Percentiles rank a stretch among this genome's conserved stretches.
Conservation (phyloP, 2,888 invertebrate species). For the Lordiphosa fenestrarum region DNA sequence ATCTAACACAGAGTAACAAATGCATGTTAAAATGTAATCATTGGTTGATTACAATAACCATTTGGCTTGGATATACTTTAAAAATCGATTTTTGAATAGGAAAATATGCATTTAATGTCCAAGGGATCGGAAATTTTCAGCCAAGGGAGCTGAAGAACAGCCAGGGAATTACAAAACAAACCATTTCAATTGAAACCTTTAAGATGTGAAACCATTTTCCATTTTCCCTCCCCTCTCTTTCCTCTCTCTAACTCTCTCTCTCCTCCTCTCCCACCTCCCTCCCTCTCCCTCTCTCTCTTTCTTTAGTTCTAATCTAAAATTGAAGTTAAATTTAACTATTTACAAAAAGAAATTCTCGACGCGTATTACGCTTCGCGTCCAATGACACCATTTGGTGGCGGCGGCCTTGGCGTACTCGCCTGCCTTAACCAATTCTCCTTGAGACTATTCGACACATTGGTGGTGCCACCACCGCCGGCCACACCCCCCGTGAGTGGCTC, state of each 20-base stretch:
- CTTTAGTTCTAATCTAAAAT: slow-evolving; percentile 4
- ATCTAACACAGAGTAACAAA: no score
- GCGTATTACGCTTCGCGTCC: slow-evolving; percentile 73
- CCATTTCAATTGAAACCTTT: no score
- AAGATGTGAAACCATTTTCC: no score
- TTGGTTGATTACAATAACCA: no score
- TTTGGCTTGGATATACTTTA: no score
- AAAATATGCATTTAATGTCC: no score
- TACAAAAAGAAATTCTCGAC: slow-evolving; percentile 2
- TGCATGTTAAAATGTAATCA: no score
- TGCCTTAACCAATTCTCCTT: slow-evolving; percentile 78
- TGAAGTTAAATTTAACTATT: slow-evolving; percentile 7
- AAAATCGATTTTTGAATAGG: no score
- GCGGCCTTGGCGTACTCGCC: slow-evolving; percentile 52
- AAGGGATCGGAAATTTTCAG: no score
- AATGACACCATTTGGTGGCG: slow-evolving; percentile 79
- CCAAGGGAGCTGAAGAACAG: no score
- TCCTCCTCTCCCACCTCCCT: neutral
- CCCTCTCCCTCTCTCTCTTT: slow-evolving; percentile 2
- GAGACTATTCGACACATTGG: slow-evolving; percentile 54
- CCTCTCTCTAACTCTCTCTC: neutral
- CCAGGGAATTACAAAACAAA: no score
- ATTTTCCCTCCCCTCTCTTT: no score
- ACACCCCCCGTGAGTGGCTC: slow-evolving; percentile 22
- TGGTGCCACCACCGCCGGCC: slow-evolving; percentile 15